These are phyloP conservation scores for Parotia lawesii DNA, from an alignment of 2,113 vertebrate genomes.

Conservation along the genomic window DNA sequence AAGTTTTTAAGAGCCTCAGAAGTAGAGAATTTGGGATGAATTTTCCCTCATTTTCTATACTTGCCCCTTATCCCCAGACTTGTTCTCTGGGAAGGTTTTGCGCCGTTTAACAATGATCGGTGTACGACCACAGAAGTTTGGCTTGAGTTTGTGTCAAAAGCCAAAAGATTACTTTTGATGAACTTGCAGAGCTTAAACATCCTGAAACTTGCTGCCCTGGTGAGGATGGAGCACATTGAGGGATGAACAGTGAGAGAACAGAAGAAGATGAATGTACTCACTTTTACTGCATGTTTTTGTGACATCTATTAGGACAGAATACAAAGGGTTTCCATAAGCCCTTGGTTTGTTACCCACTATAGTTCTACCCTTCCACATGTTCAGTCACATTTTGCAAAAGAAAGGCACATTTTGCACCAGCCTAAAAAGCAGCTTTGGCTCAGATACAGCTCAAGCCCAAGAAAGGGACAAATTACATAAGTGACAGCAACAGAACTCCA, in stretches of 20 bases:
- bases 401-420: not conserved
- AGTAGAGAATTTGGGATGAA: not conserved
- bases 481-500: not conserved
- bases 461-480: not conserved
- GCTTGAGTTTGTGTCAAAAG: not conserved
- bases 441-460: not conserved
- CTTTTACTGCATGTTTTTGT: not conserved
- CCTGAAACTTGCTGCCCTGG: not conserved
- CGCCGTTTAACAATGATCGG: not conserved
- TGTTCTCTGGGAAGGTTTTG: not conserved
- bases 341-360: rapidly evolving
- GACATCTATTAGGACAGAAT: not conserved
- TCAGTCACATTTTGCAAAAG: not conserved
- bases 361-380: not conserved
- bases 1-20: not conserved
- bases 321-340: not conserved
- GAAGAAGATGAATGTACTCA: not conserved
- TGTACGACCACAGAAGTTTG: not conserved
- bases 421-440: not conserved
- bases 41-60: not conserved
- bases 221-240: not conserved
- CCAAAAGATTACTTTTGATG: not conserved
- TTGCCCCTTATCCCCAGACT: not conserved
- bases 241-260: not conserved
- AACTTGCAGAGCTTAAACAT: not conserved